Evolutionary conservation across 1,140 invertebrate species (phyloP).

Genomic region (Rhyacophila brunnea): DNA sequence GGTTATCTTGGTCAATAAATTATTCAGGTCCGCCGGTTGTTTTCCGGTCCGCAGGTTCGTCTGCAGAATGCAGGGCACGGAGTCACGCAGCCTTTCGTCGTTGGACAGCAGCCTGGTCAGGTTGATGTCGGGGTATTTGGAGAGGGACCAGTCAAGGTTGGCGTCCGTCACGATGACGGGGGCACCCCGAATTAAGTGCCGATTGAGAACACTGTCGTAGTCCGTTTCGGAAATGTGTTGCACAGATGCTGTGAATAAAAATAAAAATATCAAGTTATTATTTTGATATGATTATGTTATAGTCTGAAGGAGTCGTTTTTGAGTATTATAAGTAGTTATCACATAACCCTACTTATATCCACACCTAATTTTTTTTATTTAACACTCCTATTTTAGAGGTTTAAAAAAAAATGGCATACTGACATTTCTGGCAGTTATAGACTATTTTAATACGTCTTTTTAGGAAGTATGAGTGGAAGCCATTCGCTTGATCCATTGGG

Average conservation of each 20-base stretch:
- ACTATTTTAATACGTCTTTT: too few relatives aligned
- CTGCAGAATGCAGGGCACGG: constrained; percentile 67
- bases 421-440: too few relatives aligned
- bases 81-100: constrained; percentile 61
- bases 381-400: too few relatives aligned
- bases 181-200: constrained; percentile 66
- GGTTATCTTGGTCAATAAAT: constrained; percentile 64
- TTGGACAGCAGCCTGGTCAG: constrained; percentile 61
- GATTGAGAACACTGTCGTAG: constrained; percentile 64
- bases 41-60: constrained; percentile 65
- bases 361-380: too few relatives aligned
- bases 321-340: too few relatives aligned
- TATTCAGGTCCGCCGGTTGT: constrained; percentile 62
- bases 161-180: constrained; percentile 74
- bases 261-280: constrained; percentile 10
- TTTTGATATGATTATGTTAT: not conserved
- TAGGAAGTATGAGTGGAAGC: too few relatives aligned
- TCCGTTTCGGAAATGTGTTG: constrained; percentile 62
- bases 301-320: too few relatives aligned
- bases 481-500: too few relatives aligned
- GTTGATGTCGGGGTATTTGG: constrained; percentile 64
- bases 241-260: constrained; percentile 58
- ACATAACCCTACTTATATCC: too few relatives aligned
- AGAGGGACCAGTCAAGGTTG: constrained; percentile 65
- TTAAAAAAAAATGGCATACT: too few relatives aligned